These are phyloP conservation scores for Nothoprocta perdicaria DNA, from an alignment of 2,113 vertebrate genomes.

Conservation along the genomic window DNA sequence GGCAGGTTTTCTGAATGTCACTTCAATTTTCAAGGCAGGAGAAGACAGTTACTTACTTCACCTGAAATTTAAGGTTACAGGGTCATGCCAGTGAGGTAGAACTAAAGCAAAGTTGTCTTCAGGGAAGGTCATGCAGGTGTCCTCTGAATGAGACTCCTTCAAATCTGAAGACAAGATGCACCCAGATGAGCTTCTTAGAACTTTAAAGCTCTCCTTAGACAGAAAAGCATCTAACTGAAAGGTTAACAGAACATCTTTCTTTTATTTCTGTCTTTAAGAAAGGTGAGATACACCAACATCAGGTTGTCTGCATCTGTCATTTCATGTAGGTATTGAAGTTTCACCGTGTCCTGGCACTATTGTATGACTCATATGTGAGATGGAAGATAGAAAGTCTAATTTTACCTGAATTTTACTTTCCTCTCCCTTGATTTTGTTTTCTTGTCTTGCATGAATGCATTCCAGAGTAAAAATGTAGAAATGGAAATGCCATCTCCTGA, in stretches of 20 bases:
- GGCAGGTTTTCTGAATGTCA: background rate
- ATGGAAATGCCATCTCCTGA: background rate
- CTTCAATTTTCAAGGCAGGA: background rate
- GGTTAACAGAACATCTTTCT: background rate
- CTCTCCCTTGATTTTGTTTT: background rate
- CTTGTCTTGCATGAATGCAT: background rate
- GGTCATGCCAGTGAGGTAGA: background rate
- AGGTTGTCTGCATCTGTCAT: background rate
- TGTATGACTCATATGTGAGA: background rate
- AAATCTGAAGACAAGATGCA: background rate
- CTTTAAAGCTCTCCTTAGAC: background rate
- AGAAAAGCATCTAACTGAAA: background rate
- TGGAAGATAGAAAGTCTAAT: background rate
- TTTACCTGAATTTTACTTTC: background rate
- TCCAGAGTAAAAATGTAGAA: background rate
- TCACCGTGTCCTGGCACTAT: background rate
- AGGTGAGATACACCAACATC: background rate
- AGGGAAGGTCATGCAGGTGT: background rate
- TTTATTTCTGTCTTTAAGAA: background rate
- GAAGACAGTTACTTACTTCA: background rate
- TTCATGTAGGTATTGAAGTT: background rate
- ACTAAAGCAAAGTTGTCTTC: background rate
- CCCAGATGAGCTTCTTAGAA: background rate
- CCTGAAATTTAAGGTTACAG: background rate
- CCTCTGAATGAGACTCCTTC: background rate